These are phyloP conservation scores for Panzeria rudis DNA, from an alignment of 2,888 invertebrate species.

Conservation along the genomic window DNA sequence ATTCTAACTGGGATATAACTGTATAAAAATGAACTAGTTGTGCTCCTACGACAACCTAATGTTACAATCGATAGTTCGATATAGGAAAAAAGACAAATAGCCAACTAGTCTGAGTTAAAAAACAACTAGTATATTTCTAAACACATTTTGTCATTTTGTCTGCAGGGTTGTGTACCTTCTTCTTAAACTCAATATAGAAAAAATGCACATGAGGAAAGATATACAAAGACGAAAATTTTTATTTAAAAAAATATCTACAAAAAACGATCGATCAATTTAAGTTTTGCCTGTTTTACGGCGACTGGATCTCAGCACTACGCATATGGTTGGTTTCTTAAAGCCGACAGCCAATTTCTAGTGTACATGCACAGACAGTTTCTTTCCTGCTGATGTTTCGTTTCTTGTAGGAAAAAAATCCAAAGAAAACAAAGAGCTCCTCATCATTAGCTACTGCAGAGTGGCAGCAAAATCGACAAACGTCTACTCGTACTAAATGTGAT, in stretches of 20 bases:
- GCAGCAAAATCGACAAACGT: constrained; percentile 36
- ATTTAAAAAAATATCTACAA: constrained; percentile 16
- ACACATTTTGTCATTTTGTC: too few relatives aligned
- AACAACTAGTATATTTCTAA: too few relatives aligned
- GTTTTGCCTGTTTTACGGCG: constrained; percentile 58
- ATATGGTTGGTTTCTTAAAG: constrained; percentile 49
- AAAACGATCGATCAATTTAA: constrained; percentile 69
- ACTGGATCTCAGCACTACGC: constrained; percentile 46
- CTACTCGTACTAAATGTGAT: neutral
- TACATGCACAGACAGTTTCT: constrained; percentile 52
- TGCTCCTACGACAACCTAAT: too few relatives aligned
- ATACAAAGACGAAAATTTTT: constrained; percentile 10
- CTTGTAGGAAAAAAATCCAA: constrained; percentile 13
- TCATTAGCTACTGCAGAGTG: constrained; percentile 68
- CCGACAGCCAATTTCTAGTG: constrained; percentile 54
- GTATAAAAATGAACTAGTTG: too few relatives aligned
- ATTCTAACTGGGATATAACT: too few relatives aligned
- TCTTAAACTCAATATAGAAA: constrained; percentile 13
- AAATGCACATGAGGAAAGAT: constrained; percentile 39
- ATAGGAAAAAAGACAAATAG: too few relatives aligned
- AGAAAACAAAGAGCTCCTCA: constrained; percentile 58
- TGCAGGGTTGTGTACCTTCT: constrained; percentile 61
- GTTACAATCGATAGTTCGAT: too few relatives aligned
- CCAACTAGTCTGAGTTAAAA: too few relatives aligned
- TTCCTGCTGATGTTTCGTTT: constrained; percentile 61